Conservation (phyloP, 2,797 vertebrate genomes). For the Percopsis omiscomaycus region DNA sequence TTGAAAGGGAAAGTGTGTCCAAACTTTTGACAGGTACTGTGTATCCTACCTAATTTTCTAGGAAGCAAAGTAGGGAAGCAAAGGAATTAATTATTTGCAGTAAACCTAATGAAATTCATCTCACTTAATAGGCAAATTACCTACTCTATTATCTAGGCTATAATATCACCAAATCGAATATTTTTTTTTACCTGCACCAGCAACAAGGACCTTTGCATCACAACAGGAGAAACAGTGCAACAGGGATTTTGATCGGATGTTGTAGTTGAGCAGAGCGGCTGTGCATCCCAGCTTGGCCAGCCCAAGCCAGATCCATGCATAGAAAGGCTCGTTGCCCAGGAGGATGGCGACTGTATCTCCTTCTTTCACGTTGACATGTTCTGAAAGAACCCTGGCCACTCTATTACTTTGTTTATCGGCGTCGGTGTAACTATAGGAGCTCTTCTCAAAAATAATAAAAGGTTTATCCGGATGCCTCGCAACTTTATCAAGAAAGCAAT, state of each 20-base stretch:
- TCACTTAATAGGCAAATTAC: not conserved
- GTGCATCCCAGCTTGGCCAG: constrained; percentile 83
- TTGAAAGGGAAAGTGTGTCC: too few relatives aligned
- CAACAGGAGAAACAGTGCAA: constrained; percentile 84
- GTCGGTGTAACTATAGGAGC: not conserved
- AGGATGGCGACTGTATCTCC: not conserved
- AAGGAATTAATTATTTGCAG: too few relatives aligned
- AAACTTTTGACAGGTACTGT: too few relatives aligned
- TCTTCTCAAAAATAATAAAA: constrained; percentile 36
- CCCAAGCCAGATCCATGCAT: constrained; percentile 81
- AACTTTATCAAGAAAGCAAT: not conserved
- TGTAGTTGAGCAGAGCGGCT: constrained; percentile 81
- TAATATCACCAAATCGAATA: not conserved
- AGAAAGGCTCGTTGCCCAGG: not conserved
- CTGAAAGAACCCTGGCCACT: not conserved
- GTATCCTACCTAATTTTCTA: too few relatives aligned
- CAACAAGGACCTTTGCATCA: constrained; percentile 78
- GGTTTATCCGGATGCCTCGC: not conserved
- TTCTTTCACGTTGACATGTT: not conserved
- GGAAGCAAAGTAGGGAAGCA: too few relatives aligned
- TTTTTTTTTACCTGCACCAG: constrained; percentile 74
- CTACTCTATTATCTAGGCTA: too few relatives aligned
- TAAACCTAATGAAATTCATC: too few relatives aligned
- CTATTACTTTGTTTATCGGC: not conserved
- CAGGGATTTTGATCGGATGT: constrained; percentile 79